Conservation (phyloP, 2,797 vertebrate genomes). For the Xerus rutilus region DNA sequence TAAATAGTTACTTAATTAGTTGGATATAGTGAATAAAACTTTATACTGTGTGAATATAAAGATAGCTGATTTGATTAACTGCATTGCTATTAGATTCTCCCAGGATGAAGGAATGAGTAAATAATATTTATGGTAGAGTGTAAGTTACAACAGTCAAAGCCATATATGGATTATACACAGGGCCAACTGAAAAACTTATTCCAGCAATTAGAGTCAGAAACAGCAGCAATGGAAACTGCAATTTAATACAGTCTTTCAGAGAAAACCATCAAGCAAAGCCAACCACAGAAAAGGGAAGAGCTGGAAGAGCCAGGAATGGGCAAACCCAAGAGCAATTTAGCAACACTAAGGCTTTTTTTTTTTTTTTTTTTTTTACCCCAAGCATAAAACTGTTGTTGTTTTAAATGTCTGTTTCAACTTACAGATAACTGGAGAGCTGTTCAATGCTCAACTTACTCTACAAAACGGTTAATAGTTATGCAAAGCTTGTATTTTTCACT, state of each 20-base stretch:
- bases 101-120: neutral
- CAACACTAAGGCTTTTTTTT: neutral
- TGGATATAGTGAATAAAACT: neutral
- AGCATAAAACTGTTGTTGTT: neutral
- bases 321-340: neutral
- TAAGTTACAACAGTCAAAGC: neutral
- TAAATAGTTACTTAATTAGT: neutral
- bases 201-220: neutral
- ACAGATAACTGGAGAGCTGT: neutral
- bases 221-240: neutral
- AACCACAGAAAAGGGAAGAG: neutral
- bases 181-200: neutral
- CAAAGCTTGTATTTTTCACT: conserved; percentile 5
- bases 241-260: neutral
- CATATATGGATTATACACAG: neutral
- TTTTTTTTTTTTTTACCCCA: neutral
- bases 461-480: neutral
- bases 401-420: neutral
- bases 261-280: neutral
- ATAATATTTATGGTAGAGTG: neutral
- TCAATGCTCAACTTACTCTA: neutral
- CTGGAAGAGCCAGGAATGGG: neutral
- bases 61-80: neutral
- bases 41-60: neutral
- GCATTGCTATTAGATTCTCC: neutral